Evolutionary conservation across 2,113 vertebrate species (phyloP), one percentile per base, ranked within the genome.

Genomic region (Notarius lentiginosus): DNA sequence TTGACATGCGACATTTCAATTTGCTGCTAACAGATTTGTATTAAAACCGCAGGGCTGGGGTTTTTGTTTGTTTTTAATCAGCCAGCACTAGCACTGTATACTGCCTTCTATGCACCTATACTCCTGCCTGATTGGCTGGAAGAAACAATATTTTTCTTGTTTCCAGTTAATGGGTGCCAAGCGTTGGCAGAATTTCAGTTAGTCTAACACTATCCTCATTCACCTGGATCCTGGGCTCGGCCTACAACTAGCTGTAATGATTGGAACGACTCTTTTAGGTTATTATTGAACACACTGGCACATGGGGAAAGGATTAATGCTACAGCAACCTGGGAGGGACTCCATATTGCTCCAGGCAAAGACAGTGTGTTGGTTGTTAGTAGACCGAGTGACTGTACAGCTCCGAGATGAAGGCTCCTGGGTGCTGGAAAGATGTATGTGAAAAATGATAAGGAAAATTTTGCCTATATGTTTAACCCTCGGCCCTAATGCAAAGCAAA

Each of bases 1-100:
- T 89, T 77, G 18, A 77, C 8, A 27, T 51, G 47, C 47, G 49
- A 79, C 11, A 79, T 81, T 65, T 68, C 49, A 58, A 61, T 75
- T 87, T 63, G 10, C 47, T 82, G 66, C 17, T 56, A n/a, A 24
- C 27, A 12, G 61, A 82, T 47, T 30, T 72, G 53, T 27, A 58
- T 80, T 70, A 27, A 81, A 72, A 56, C 63, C 22, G 6, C 65
- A 60, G 77, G 22, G 10, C 53, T 65, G 53, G 9, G 55, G 30
- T 76, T 49, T 53, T 55, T 20, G 17, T 60, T 65, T n/a, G 51
- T 51, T 24, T n/a, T 63, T 5, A 41, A 15, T 73, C 20, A 56
- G 7, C 17, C n/a, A 65, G n/a, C n/a, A 8, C 10, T 47, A 14
- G 41, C 41, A 41, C 41, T 41, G 41, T 41, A 83, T 30, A 15